Conservation (phyloP, 1,140 invertebrate species). For the Eupristina koningsbergeri region DNA sequence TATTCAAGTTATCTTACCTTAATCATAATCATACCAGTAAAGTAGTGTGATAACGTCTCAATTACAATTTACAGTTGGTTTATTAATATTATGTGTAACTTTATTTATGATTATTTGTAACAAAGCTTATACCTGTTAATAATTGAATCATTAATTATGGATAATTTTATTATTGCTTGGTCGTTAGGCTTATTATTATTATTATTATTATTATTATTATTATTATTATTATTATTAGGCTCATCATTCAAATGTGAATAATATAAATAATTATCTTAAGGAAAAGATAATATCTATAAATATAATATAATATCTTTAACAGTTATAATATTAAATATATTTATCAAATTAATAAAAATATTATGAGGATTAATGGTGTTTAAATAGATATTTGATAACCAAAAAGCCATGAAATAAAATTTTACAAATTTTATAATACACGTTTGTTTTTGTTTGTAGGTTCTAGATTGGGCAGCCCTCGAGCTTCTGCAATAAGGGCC, state of each 20-base stretch:
- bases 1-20: constrained; percentile 23
- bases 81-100: not conserved
- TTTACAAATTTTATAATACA: not conserved
- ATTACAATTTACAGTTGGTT: not conserved
- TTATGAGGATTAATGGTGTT: not conserved
- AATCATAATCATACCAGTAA: constrained; percentile 29
- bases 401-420: not conserved
- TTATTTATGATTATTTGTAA: not conserved
- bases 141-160: not conserved
- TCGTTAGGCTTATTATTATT: too few species aligned
- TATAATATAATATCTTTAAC: too few species aligned
- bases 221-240: too few species aligned
- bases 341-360: too few species aligned
- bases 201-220: too few species aligned
- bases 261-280: too few species aligned
- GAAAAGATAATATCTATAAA: too few species aligned
- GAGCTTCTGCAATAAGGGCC: constrained; percentile 77
- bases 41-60: constrained; percentile 31
- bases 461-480: constrained; percentile 83
- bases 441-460: constrained; percentile 59
- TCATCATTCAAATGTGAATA: too few species aligned
- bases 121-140: not conserved
- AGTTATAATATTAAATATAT: too few species aligned
- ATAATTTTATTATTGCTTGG: too few species aligned
- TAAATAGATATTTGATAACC: not conserved